Evolutionary conservation across 2,797 vertebrate genomes (phyloP).

Genomic region (Danio kyathit): DNA sequence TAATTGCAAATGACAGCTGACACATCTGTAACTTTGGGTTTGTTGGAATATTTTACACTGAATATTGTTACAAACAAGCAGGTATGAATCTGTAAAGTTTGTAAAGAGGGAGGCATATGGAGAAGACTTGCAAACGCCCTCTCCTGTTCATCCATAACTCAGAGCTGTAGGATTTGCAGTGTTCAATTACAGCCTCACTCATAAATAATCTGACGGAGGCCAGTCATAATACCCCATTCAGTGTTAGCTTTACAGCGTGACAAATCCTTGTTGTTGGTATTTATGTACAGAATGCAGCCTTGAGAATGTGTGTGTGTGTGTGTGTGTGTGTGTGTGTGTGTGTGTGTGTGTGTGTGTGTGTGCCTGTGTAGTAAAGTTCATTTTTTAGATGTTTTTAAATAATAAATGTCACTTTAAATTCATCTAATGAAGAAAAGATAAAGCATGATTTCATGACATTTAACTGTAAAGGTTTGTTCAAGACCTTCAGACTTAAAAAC

Average conservation of each 20-base stretch:
- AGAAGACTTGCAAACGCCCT: slow-evolving; percentile 56
- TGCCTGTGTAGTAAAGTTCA: slow-evolving; percentile 8
- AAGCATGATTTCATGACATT: neutral
- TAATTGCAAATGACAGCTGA: neutral
- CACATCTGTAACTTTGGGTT: neutral
- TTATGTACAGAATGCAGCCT: slow-evolving; percentile 68
- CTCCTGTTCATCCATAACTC: slow-evolving; percentile 61
- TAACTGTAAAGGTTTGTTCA: neutral
- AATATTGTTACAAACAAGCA: neutral
- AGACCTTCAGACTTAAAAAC: too few relatives aligned
- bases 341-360: slow-evolving; percentile 4
- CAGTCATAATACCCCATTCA: slow-evolving; percentile 64
- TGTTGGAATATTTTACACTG: too few relatives aligned
- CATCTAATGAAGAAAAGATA: neutral
- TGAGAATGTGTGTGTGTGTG: slow-evolving; percentile 40
- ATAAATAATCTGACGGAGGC: slow-evolving; percentile 63
- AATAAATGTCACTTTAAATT: neutral
- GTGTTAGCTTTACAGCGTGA: slow-evolving; percentile 68
- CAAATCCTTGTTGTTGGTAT: slow-evolving; percentile 74
- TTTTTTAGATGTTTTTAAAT: neutral
- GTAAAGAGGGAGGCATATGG: slow-evolving; percentile 19
- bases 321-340: slow-evolving; percentile 11
- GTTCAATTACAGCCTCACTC: slow-evolving; percentile 63
- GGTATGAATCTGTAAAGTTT: slow-evolving; percentile 28
- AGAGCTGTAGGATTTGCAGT: slow-evolving; percentile 60